Conservation (phyloP, 2,113 vertebrate genomes). For the Chitala chitala region DNA sequence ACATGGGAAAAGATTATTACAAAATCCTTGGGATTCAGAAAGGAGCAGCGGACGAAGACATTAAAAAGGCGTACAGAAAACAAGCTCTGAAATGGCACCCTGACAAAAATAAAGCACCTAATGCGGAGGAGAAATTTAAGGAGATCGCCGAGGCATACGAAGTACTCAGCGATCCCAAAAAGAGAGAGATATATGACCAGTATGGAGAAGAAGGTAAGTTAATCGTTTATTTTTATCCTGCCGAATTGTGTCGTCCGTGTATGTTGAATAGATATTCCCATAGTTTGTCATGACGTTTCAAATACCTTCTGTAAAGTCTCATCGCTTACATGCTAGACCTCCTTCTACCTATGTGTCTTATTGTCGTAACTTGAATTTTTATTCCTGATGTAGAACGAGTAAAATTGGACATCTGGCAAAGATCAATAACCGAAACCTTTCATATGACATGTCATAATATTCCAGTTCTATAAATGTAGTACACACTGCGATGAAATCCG, state of each 20-base stretch:
- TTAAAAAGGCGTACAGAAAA: constrained; percentile 97
- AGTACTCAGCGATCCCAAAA: constrained; percentile 94
- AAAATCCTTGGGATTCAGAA: constrained; percentile 88
- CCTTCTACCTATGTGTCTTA: background rate
- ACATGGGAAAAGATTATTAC: constrained; percentile 98
- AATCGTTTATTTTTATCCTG: background rate
- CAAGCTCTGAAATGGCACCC: constrained; percentile 97
- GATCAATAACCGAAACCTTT: background rate
- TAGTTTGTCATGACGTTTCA: background rate
- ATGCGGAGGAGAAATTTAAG: constrained; percentile 97
- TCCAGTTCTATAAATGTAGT: background rate
- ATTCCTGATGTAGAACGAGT: background rate
- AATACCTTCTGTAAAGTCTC: background rate
- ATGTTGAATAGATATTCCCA: background rate
- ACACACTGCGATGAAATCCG: background rate
- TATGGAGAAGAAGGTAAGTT: constrained; percentile 92
- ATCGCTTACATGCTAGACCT: background rate
- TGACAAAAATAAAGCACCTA: constrained; percentile 94
- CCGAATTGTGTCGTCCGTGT: background rate
- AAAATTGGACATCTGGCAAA: constrained; percentile 14
- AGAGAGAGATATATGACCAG: constrained; percentile 95
- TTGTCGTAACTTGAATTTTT: background rate
- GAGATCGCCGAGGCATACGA: constrained; percentile 96
- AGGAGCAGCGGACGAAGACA: constrained; percentile 91
- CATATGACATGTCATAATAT: background rate